Base-by-base conservation (phyloP, 2,113 vertebrate genomes). In the Eulemur macaco region DNA sequence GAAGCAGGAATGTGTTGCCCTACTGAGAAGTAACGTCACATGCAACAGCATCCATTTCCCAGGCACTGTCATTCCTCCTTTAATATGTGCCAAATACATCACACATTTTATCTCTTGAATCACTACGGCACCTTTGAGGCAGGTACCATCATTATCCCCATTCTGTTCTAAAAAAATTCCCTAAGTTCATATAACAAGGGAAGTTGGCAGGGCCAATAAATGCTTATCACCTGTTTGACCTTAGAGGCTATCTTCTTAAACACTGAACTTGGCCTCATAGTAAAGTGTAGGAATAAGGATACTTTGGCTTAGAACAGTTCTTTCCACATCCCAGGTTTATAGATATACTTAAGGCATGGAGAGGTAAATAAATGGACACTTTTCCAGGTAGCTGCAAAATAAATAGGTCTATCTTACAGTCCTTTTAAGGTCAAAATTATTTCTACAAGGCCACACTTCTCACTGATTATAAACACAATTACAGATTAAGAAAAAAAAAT, bases 401-500 rank as follows among this genome's bases (percentile, higher is more conserved):
- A 68, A 85, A 3, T 7, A 80, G 31, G 42, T 37, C 47, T 94
- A 66, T 15, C 60, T 5, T 8, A 52, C 7, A 89, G 11, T 88
- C 81, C 14, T 89, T 68, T 71, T 68, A 89, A 87, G 42, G 15
- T 96, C 15, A 81, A 74, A 90, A 76, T 84, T 64, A 86, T 93
- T 96, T 91, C 27, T 63, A 56, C 18, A 3, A 77, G n/a, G 42
- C 2, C 15, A 89, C 0, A 45, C 15, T 83, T 94, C 47, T 87
- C 17, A 50, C 31, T 83, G 42, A 90, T 86, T 9, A 90, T 86
- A 90, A 86, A 91, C 20, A 73, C 31, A 88, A n/a, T 7, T 83
- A 25, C 9, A 50, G n/a, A 76, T 71, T 56, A 34, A 3, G 86
- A 91, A 66, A 76, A 74, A 63, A 74, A 63, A 25, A 54, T 50